Evolutionary conservation across 2,888 invertebrate species (phyloP), one percentile per base, ranked within the genome.

Genomic region (Patella depressa): DNA sequence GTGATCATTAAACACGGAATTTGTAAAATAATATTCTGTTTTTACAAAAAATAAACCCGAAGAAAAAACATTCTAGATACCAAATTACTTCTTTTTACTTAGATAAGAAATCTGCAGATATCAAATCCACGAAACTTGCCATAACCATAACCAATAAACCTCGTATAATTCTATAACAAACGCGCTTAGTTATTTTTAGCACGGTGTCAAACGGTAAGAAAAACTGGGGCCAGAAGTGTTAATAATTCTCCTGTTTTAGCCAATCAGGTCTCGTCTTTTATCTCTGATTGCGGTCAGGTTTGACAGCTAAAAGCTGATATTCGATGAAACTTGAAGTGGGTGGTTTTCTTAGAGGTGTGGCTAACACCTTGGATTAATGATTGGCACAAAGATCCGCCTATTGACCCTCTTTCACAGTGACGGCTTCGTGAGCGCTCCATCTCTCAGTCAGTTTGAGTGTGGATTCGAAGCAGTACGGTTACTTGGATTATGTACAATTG

Each of bases 251-350:
- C 69, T 29, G 79, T 78, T 81, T 80, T 75, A 80, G 70, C 84
- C 85, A 85, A 85, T 85, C 84, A 81, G 76, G 81, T 78, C 74
- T 45, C 57, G 74, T 74, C 78, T 83, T 76, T 80, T 83, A 78
- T 80, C 83, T 83, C 84, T 81, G 80, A 82, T 82, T 81, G 78
- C 76, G 82, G 79, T 82, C 77, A 80, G 78, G 76, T 81, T 80
- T 85, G 85, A 85, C 85, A 84, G 84, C 82, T 80, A 78, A 59
- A 79, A 81, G 83, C 83, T 85, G 84, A 85, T 84, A 84, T 82
- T 79, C 79, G 82, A 83, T 84, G 83, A 79, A 72, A 65, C 76
- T 72, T 69, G n/a, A 59, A 53, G 76, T 72, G 53, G 76, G 76
- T 73, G 72, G 72, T 69, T 59, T 53, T 70, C 17, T 29, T 45